phyloP scores from a whole-genome alignment of 2,113 vertebrate species.

The Heliornis fulica region DNA sequence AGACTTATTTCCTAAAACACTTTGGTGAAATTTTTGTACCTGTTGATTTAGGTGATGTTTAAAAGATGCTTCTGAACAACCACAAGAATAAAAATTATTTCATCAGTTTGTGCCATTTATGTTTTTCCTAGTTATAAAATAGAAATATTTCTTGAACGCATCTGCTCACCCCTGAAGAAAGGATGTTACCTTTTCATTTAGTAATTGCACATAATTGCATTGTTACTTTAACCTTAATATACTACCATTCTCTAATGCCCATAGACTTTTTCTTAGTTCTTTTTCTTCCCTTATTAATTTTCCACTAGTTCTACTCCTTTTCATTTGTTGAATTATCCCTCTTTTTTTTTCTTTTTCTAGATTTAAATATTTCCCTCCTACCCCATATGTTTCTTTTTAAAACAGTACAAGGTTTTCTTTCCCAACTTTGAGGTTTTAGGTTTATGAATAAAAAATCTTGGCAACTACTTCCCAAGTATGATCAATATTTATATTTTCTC shows the following conservation, averaged over 20 bases:
- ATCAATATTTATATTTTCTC: constrained; percentile 14
- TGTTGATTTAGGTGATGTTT: background rate
- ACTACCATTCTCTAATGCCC: background rate
- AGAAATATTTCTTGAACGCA: background rate
- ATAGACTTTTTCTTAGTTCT: background rate
- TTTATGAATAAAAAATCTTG: background rate
- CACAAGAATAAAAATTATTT: background rate
- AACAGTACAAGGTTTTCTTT: background rate
- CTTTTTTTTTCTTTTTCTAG: too few relatives aligned
- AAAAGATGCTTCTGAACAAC: background rate
- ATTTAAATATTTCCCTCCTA: background rate
- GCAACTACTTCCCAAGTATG: background rate
- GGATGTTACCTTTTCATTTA: background rate
- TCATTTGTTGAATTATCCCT: background rate
- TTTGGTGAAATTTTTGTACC: background rate
- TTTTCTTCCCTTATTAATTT: background rate
- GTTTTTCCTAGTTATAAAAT: background rate
- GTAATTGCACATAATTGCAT: background rate
- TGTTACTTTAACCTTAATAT: background rate
- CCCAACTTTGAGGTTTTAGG: background rate
- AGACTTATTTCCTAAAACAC: background rate
- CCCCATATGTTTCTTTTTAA: background rate
- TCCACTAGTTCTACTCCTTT: background rate
- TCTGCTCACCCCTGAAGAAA: background rate
- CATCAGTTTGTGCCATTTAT: background rate